Evolutionary conservation across 1,140 invertebrate genomes (phyloP).

Genomic region (Octopus bimaculoides): DNA sequence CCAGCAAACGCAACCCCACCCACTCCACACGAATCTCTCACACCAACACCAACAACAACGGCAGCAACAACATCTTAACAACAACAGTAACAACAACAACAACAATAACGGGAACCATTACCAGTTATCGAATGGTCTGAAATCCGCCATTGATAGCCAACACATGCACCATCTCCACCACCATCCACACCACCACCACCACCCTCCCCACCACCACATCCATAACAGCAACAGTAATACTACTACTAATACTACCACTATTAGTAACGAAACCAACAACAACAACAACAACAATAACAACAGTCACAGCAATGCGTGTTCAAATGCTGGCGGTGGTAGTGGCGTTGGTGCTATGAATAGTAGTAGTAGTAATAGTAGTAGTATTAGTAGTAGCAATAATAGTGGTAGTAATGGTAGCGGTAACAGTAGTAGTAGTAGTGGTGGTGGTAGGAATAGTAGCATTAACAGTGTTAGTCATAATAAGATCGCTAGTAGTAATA

Average conservation of each 20-base stretch:
- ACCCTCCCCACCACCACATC: not conserved
- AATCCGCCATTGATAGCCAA: too few relatives aligned
- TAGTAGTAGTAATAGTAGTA: not conserved
- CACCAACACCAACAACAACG: not conserved
- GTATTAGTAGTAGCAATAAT: not conserved
- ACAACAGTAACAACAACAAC: not conserved
- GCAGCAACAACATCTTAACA: not conserved
- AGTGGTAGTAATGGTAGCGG: not conserved
- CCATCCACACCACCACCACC: not conserved
- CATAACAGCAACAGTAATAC: not conserved
- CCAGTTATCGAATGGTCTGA: not conserved
- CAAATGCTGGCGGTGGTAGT: not conserved
- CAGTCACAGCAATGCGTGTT: not conserved
- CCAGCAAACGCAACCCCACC: not conserved
- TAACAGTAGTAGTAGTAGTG: conserved; percentile 2
- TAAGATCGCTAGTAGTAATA: too few relatives aligned
- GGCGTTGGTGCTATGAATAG: not conserved
- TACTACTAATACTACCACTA: not conserved
- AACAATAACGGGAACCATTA: not conserved
- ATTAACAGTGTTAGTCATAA: not conserved
- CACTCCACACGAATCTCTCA: not conserved
- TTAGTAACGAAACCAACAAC: not conserved
- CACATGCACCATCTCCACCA: not conserved
- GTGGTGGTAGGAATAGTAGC: not conserved
- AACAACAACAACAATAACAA: not conserved